phyloP scores from a whole-genome alignment of 2,797 vertebrate species.

The Anguilla megastoma region DNA sequence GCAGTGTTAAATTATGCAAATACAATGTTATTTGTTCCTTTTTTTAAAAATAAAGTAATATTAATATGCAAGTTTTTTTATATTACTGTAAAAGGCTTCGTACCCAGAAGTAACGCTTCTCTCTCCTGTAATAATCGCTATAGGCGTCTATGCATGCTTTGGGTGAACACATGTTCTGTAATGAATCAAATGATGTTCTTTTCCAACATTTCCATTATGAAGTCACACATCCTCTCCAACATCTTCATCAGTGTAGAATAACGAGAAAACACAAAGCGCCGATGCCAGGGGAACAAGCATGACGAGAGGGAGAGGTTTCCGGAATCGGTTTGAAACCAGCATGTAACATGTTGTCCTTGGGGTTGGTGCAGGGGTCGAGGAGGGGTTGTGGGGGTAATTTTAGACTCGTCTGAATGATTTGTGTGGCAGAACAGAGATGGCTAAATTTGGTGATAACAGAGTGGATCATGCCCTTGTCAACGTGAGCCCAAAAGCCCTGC shows the following conservation, averaged over 20 bases:
- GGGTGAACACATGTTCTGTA: conserved; percentile 23
- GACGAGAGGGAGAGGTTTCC: conserved; percentile 21
- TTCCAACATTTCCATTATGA: conserved; percentile 34
- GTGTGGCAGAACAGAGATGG: conserved; percentile 1
- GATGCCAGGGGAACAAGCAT: conserved; percentile 19
- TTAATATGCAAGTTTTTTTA: conserved; percentile 12
- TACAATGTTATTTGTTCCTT: conserved; percentile 19
- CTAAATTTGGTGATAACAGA: not conserved
- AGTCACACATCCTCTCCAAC: conserved; percentile 22
- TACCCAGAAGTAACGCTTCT: conserved; percentile 17
- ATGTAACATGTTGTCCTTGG: conserved; percentile 15
- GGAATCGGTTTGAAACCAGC: conserved; percentile 13
- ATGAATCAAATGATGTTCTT: conserved; percentile 13
- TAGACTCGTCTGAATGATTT: conserved; percentile 7
- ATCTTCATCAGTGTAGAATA: conserved; percentile 25
- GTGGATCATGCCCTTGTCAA: not conserved
- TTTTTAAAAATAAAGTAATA: conserved; percentile 8
- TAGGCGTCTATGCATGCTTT: conserved; percentile 31
- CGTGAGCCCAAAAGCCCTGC: not conserved
- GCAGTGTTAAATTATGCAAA: conserved; percentile 30
- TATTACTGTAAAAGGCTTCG: not conserved
- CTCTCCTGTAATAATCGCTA: conserved; percentile 10
- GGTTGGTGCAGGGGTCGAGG: not conserved
- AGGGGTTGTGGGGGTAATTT: not conserved
- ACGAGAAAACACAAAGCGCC: conserved; percentile 10